These are phyloP conservation scores for Heteractis magnifica DNA, from an alignment of 92 coral and sea anemone genomes.

Conservation along the genomic window DNA sequence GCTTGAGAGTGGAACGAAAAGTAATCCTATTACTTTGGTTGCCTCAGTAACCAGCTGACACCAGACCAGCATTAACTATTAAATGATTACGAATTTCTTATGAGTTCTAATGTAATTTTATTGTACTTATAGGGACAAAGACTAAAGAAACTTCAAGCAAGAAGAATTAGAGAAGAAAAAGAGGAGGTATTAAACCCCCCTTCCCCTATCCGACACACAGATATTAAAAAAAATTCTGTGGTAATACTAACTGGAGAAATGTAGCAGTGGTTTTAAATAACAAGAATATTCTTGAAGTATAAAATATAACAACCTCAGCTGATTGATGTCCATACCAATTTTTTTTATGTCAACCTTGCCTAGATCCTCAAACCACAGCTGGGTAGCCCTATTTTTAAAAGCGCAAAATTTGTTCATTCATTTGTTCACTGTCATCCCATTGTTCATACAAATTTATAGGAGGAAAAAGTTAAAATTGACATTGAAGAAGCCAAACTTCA, in stretches of 20 bases:
- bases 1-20: too few relatives aligned
- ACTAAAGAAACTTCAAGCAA: constrained; percentile 85
- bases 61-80: neutral
- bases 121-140: constrained; percentile 78
- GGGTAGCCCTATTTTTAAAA: neutral
- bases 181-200: constrained; percentile 71
- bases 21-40: too few relatives aligned
- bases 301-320: too few relatives aligned
- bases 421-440: neutral
- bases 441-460: constrained; percentile 43
- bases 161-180: constrained; percentile 82
- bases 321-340: too few relatives aligned
- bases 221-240: neutral
- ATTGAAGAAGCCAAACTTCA: constrained; percentile 96
- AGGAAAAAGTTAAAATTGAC: constrained; percentile 82
- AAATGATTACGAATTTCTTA: neutral
- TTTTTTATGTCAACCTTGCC: too few relatives aligned
- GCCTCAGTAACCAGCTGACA: too few relatives aligned
- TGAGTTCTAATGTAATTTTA: neutral
- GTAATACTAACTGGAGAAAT: too few relatives aligned
- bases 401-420: neutral
- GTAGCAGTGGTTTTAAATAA: too few relatives aligned
- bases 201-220: neutral
- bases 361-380: too few relatives aligned
- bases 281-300: too few relatives aligned